Percentiles rank a stretch among this genome's conserved stretches.
Evolutionary conservation across 2,797 vertebrate species (phyloP).

Genomic region (Acipenser oxyrinchus): DNA sequence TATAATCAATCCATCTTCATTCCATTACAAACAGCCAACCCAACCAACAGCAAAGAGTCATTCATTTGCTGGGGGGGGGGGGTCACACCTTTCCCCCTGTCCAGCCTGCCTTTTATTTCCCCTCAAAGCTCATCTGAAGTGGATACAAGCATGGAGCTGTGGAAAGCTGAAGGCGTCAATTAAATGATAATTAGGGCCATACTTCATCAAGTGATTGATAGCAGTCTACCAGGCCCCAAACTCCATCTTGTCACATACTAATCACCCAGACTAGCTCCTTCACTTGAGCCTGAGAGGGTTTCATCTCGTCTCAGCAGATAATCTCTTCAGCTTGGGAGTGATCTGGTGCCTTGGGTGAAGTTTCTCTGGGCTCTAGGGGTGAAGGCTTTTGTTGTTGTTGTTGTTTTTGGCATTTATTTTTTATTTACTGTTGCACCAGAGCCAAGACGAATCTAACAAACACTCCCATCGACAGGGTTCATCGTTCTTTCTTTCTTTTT

Average conservation of each 20-base stretch:
- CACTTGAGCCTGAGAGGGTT: conserved; percentile 56
- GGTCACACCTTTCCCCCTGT: conserved; percentile 10
- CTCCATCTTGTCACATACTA: conserved; percentile 57
- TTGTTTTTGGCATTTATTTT: background rate
- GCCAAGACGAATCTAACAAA: background rate
- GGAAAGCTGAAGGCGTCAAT: conserved; percentile 62
- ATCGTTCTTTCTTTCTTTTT: conserved; percentile 6
- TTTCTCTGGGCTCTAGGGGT: conserved; percentile 40
- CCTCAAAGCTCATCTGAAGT: too few relatives aligned
- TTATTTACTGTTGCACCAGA: background rate
- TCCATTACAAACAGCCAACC: too few relatives aligned
- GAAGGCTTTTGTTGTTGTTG: conserved; percentile 31
- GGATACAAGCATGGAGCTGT: too few relatives aligned
- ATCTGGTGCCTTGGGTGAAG: conserved; percentile 51
- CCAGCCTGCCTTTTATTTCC: too few relatives aligned
- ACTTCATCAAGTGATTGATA: conserved; percentile 79
- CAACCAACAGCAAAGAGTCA: too few relatives aligned
- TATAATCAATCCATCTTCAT: too few relatives aligned
- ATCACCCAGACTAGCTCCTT: conserved; percentile 65
- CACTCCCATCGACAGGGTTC: conserved; percentile 15
- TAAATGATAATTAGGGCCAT: conserved; percentile 74
- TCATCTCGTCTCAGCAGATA: conserved; percentile 58
- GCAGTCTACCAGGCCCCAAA: conserved; percentile 58
- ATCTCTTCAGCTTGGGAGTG: conserved; percentile 66
- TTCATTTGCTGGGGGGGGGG: conserved; percentile 26